Conservation (phyloP, 2,888 invertebrate species). For the Agrilus mali region DNA sequence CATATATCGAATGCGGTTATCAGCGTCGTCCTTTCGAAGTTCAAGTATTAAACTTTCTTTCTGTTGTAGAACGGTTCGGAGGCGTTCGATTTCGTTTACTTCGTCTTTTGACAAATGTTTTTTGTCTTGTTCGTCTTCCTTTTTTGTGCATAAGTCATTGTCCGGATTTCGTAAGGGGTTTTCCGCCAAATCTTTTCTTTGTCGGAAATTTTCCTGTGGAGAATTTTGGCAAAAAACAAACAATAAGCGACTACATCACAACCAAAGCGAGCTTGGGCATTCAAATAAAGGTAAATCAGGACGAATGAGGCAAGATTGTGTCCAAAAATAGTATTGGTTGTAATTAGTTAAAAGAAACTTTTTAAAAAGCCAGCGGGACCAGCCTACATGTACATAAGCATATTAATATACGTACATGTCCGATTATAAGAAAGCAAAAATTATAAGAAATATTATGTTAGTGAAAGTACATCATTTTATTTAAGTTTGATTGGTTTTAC, state of each 20-base stretch:
- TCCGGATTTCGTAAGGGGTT: too few relatives aligned
- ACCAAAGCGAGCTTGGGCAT: slow-evolving; percentile 3
- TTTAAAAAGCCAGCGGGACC: slow-evolving; percentile 89
- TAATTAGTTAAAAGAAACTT: slow-evolving; percentile 73
- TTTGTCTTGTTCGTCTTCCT: too few relatives aligned
- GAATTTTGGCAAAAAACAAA: slow-evolving; percentile 10
- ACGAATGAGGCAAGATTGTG: slow-evolving; percentile 32
- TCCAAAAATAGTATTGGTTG: slow-evolving; percentile 6
- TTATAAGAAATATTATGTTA: neutral
- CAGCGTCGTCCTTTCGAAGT: too few relatives aligned
- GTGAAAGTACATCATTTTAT: neutral
- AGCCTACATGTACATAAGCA: slow-evolving; percentile 43
- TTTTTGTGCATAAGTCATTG: too few relatives aligned
- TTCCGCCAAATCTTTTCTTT: too few relatives aligned
- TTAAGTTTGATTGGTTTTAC: slow-evolving; percentile 32
- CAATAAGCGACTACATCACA: slow-evolving; percentile 7
- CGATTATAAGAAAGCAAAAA: slow-evolving; percentile 3
- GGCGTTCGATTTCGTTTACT: too few relatives aligned
- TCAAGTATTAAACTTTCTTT: too few relatives aligned
- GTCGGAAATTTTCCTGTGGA: slow-evolving; percentile 2
- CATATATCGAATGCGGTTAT: too few relatives aligned
- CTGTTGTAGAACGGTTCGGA: too few relatives aligned
- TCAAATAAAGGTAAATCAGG: slow-evolving; percentile 18
- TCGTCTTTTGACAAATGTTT: too few relatives aligned
- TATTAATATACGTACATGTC: slow-evolving; percentile 20